These are phyloP conservation scores for Cantharis rufa DNA, from an alignment of 2,888 invertebrate species.

Conservation along the genomic window DNA sequence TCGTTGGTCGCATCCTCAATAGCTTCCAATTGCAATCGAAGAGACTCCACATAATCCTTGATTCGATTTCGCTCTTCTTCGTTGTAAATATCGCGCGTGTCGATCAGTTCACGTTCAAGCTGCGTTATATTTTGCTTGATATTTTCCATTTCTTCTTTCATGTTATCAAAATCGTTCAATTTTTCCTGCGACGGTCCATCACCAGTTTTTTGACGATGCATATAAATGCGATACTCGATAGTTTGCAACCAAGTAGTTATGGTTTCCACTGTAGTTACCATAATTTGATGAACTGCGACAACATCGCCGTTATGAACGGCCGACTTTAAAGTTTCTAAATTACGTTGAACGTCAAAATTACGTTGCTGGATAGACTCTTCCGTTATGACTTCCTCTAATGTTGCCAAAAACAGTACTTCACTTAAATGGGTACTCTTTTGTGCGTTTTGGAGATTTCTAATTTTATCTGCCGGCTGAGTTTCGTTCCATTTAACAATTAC, in stretches of 20 bases:
- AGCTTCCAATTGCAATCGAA: conserved; percentile 70
- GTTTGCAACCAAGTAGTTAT: conserved; percentile 85
- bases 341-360: conserved; percentile 63
- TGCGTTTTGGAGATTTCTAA: conserved; percentile 61
- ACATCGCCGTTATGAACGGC: conserved; percentile 65
- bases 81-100: conserved; percentile 57
- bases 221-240: conserved; percentile 77
- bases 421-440: conserved; percentile 62
- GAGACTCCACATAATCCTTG: conserved; percentile 61
- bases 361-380: conserved; percentile 62
- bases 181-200: conserved; percentile 65
- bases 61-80: conserved; percentile 58
- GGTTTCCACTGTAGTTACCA: conserved; percentile 77
- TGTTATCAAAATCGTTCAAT: conserved; percentile 63
- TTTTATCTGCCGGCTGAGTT: conserved; percentile 61
- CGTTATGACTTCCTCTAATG: conserved; percentile 61
- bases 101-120: conserved; percentile 63
- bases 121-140: conserved; percentile 70
- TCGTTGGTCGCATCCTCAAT: conserved; percentile 70
- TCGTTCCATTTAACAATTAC: conserved; percentile 59
- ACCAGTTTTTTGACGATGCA: conserved; percentile 62
- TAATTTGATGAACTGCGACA: conserved; percentile 66
- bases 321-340: conserved; percentile 61
- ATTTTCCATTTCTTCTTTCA: conserved; percentile 68
- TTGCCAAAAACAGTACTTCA: conserved; percentile 66